phyloP scores from a whole-genome alignment of 2,888 invertebrate genomes.

The Atherix ibis region DNA sequence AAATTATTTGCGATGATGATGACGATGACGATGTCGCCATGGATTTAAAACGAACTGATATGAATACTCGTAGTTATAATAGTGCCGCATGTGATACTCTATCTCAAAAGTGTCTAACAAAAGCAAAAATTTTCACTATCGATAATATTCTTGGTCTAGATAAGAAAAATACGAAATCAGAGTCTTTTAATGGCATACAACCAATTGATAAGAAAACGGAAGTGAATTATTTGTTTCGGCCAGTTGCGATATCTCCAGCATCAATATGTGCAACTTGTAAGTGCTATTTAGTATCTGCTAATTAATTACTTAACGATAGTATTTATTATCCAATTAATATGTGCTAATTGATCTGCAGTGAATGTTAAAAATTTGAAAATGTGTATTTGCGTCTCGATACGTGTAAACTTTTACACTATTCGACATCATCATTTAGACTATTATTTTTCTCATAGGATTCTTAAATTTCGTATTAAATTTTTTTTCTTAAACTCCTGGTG shows the following conservation, averaged over 20 bases:
- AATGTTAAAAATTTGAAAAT: too few relatives aligned
- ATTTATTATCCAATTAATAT: not conserved
- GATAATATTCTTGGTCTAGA: slow-evolving; percentile 20
- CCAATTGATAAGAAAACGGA: not conserved
- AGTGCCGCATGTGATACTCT: not conserved
- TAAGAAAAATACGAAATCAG: slow-evolving; percentile 8
- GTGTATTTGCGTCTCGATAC: too few relatives aligned
- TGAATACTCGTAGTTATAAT: not conserved
- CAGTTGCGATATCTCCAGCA: slow-evolving; percentile 13
- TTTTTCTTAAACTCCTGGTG: not conserved
- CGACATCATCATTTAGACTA: too few relatives aligned
- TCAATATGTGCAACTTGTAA: slow-evolving; percentile 15
- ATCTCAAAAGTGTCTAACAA: too few relatives aligned
- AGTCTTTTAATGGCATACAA: too few relatives aligned
- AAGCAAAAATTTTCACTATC: slow-evolving; percentile 21
- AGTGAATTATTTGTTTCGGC: slow-evolving; percentile 8
- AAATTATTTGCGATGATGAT: slow-evolving; percentile 15
- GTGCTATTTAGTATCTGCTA: slow-evolving; percentile 6
- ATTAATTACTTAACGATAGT: not conserved
- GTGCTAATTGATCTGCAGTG: not conserved
- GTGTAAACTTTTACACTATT: too few relatives aligned
- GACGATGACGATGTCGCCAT: not conserved
- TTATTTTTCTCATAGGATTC: too few relatives aligned
- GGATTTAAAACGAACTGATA: too few relatives aligned
- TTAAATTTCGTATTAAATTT: too few relatives aligned